Conservation (phyloP, 2,797 vertebrate genomes). For the Ctenochaetus hawaiiensis region DNA sequence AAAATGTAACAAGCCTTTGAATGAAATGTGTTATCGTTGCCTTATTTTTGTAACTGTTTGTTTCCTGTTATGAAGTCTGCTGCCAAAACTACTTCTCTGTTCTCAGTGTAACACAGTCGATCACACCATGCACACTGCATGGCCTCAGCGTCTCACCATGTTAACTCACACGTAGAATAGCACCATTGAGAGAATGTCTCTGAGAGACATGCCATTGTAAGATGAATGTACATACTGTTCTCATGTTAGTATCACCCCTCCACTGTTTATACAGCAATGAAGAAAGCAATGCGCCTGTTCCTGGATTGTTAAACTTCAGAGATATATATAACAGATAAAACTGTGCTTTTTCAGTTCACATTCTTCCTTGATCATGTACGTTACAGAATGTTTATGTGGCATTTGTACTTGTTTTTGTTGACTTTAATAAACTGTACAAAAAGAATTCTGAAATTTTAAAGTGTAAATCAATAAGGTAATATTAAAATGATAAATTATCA, state of each 20-base stretch:
- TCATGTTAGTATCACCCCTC: slow-evolving; percentile 57
- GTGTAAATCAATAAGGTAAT: slow-evolving; percentile 74
- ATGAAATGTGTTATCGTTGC: slow-evolving; percentile 75
- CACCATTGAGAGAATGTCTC: slow-evolving; percentile 65
- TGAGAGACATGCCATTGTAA: slow-evolving; percentile 62
- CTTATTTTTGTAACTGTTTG: slow-evolving; percentile 74
- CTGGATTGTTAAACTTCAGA: slow-evolving; percentile 69
- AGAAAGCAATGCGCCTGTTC: slow-evolving; percentile 55
- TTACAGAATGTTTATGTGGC: slow-evolving; percentile 81
- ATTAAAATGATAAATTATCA: slow-evolving; percentile 76
- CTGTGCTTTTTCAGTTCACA: slow-evolving; percentile 71
- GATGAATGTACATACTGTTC: slow-evolving; percentile 82
- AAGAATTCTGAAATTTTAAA: slow-evolving; percentile 68
- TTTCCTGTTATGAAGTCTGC: slow-evolving; percentile 62
- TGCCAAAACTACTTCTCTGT: slow-evolving; percentile 67
- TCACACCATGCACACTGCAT: slow-evolving; percentile 58
- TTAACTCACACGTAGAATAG: slow-evolving; percentile 65
- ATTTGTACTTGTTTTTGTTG: slow-evolving; percentile 84
- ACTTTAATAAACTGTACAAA: slow-evolving; percentile 79
- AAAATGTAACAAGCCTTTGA: slow-evolving; percentile 65
- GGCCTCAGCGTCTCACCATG: slow-evolving; percentile 46
- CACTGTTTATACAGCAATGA: slow-evolving; percentile 55
- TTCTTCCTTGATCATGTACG: slow-evolving; percentile 72
- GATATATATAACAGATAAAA: slow-evolving; percentile 70
- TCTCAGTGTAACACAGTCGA: slow-evolving; percentile 51